Evolutionary conservation across 2,888 invertebrate genomes (phyloP), one percentile per base, ranked within the genome.

Genomic region (Troides aeacus): DNA sequence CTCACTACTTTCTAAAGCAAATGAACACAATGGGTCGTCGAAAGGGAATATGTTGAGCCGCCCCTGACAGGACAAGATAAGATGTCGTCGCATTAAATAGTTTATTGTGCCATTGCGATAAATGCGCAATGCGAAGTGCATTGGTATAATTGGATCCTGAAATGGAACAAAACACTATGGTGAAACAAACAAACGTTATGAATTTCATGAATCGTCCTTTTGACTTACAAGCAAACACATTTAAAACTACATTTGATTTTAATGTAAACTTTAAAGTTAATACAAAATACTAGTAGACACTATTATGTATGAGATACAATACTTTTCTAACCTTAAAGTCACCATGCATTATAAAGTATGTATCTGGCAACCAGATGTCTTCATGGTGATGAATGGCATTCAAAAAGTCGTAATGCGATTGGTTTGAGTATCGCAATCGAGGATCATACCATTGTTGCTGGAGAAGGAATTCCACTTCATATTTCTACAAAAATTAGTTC

Each of bases 1-100:
- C 97, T 97, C 94, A 98, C 97, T 97, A 94, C 97, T 98, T 94
- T 98, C 98, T 95, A 98, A 96, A 85, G 98, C 97, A 93, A 98
- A 98, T 92, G 97, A 97, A 94, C 98, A 98, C 93, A 96, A 95
- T 81, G 98, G 98, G 94, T 98, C 97, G 90, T 98, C 98, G 91
- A 98, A 98, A 80, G 98, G 98, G 93, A 98, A 98, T 92, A 98
- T 98, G 89, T 97, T 97, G 85, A 98, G 94, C 90, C 97, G 96
- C 86, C 98, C 98, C 92, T 97, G 97, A 92, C 98, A 98, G 82
- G 97, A 97, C 83, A 98, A 93, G 82, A 98, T 97, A 81, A 98
- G 95, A 90, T 98, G 97, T 81, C 97, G 95, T 92, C 97, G 95
- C 96, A 97, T 97, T 88, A 97, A 95, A 93, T 98, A 98, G 93